A percentile compares a stretch with the other conserved stretches of the same genome.
Conservation (phyloP, 2,797 vertebrate genomes). For the Rhadinocentrus ornatus region DNA sequence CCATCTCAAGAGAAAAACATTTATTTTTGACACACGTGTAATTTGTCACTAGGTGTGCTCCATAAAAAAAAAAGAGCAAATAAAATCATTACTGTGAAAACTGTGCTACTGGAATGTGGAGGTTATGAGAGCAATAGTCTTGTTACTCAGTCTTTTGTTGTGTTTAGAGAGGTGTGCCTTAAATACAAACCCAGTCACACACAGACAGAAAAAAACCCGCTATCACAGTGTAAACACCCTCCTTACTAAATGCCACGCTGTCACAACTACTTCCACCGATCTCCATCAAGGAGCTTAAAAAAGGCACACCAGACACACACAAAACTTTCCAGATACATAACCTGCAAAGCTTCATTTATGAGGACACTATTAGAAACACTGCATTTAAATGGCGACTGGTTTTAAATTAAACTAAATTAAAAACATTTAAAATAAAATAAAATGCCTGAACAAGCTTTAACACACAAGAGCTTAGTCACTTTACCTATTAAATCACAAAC, state of each 20-base stretch:
- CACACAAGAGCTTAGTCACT: constrained; percentile 2
- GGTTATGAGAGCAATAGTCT: neutral
- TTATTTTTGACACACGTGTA: neutral
- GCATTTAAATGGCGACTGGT: neutral
- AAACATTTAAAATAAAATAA: constrained; percentile 10
- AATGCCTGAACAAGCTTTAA: constrained; percentile 11
- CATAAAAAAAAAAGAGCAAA: neutral
- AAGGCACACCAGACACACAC: neutral
- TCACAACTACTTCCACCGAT: constrained; percentile 28
- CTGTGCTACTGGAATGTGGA: neutral
- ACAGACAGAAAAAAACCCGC: neutral
- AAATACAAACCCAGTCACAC: neutral
- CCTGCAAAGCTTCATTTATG: constrained; percentile 9
- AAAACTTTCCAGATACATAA: constrained; percentile 6
- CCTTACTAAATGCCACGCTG: constrained; percentile 43
- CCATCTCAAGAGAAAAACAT: neutral
- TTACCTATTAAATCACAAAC: constrained; percentile 7
- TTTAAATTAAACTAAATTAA: constrained; percentile 14
- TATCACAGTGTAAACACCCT: constrained; percentile 18
- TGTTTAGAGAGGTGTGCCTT: neutral
- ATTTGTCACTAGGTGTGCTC: neutral
- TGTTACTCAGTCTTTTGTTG: neutral
- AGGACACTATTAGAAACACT: neutral
- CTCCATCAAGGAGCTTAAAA: constrained; percentile 43
- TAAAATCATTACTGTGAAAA: neutral